phyloP scores from a whole-genome alignment of 2,113 vertebrate species.

The Carassius carassius region DNA sequence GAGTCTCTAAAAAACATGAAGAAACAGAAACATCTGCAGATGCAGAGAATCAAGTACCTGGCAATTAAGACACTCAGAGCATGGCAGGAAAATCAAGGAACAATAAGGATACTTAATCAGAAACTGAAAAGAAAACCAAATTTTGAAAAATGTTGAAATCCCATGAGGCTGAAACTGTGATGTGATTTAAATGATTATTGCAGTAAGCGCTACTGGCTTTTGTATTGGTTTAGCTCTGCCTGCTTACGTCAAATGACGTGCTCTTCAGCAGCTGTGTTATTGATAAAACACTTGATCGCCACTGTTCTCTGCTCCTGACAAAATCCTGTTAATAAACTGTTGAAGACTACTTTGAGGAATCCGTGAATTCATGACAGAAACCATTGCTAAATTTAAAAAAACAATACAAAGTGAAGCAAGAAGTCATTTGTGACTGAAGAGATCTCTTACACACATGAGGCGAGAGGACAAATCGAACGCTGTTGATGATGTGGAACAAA shows the following conservation, averaged over 20 bases:
- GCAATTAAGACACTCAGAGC: conserved; percentile 8
- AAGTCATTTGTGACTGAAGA: not conserved
- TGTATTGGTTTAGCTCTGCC: too few species aligned
- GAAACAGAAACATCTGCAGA: conserved; percentile 28
- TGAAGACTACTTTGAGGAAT: too few species aligned
- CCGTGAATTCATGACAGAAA: too few species aligned
- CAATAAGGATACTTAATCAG: conserved; percentile 22
- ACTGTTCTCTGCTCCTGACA: too few species aligned
- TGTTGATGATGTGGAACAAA: not conserved
- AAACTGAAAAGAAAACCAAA: conserved; percentile 36
- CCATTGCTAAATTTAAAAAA: conserved; percentile 18
- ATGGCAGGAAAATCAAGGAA: conserved; percentile 8
- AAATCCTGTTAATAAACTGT: too few species aligned
- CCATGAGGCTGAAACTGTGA: not conserved
- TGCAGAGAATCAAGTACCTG: conserved; percentile 30
- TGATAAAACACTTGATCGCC: too few species aligned
- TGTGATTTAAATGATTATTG: too few species aligned
- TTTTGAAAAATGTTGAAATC: conserved; percentile 26
- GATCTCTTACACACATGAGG: conserved; percentile 3
- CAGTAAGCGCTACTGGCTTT: too few species aligned
- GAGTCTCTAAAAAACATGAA: conserved; percentile 27
- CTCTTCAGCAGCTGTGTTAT: too few species aligned
- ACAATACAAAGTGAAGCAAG: not conserved
- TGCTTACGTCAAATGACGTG: too few species aligned
- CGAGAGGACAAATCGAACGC: not conserved